Evolutionary conservation across 1,140 invertebrate species (phyloP).

Genomic region (Philotrypesis tridentata): DNA sequence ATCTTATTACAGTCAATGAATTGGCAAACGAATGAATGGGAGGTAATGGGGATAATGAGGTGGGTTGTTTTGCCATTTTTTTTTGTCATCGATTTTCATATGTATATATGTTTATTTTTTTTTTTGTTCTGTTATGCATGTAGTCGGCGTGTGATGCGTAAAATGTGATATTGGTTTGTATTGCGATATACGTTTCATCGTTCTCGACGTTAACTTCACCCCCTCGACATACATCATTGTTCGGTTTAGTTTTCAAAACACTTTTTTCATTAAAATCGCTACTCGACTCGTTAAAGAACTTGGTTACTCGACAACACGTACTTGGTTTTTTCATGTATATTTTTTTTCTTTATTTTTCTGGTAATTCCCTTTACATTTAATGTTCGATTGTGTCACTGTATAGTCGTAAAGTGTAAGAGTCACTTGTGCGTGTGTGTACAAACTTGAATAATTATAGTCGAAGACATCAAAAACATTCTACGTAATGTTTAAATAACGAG

Average conservation of each 20-base stretch:
- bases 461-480: conserved; percentile 75
- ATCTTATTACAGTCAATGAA: conserved; percentile 67
- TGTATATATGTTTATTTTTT: conserved; percentile 10
- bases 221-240: conserved; percentile 17
- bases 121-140: conserved; percentile 1
- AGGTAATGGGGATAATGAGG: conserved; percentile 52
- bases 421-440: conserved; percentile 72
- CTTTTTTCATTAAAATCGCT: conserved; percentile 64
- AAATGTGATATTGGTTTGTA: background rate
- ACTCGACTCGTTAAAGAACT: conserved; percentile 69
- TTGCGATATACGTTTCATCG: background rate
- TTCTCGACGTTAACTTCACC: no score
- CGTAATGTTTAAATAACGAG: conserved; percentile 70
- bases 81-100: conserved; percentile 11
- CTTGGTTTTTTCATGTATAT: conserved; percentile 61
- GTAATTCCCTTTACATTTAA: conserved; percentile 63
- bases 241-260: conserved; percentile 41
- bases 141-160: conserved; percentile 14
- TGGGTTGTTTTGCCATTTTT: conserved; percentile 26
- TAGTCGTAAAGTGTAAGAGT: conserved; percentile 65
- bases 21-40: conserved; percentile 69
- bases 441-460: conserved; percentile 73
- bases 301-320: conserved; percentile 73
- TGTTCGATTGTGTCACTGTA: conserved; percentile 66
- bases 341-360: conserved; percentile 55